Conservation (phyloP, 2,113 vertebrate genomes). For the Eclectus roratus region DNA sequence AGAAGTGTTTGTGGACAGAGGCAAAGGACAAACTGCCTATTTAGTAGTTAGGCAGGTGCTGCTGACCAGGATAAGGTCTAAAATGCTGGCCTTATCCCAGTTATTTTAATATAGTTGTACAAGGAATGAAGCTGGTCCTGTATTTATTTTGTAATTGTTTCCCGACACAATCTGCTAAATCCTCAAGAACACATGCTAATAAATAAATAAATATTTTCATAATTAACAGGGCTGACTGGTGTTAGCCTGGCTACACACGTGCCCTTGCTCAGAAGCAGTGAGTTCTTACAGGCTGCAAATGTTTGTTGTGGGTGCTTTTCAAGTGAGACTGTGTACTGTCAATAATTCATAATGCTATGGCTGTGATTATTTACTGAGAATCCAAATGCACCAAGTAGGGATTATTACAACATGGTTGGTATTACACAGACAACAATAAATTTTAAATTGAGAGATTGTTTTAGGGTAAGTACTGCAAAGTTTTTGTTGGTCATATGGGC, state of each 20-base stretch:
- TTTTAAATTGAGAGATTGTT: neutral
- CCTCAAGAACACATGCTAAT: neutral
- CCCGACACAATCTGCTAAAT: constrained; percentile 14
- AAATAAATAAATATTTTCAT: constrained; percentile 7
- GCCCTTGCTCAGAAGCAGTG: constrained; percentile 7
- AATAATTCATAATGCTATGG: constrained; percentile 43
- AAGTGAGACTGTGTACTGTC: neutral
- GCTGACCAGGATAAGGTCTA: neutral
- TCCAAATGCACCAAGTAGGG: neutral
- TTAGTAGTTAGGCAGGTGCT: neutral
- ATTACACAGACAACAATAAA: neutral
- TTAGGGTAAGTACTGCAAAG: neutral
- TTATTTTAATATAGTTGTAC: neutral
- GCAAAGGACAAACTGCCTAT: neutral
- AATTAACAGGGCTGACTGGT: constrained; percentile 17
- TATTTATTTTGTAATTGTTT: neutral
- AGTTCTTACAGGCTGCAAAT: neutral
- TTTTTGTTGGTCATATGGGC: neutral
- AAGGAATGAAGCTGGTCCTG: neutral
- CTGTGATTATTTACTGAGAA: constrained; percentile 17
- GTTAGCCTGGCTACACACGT: neutral
- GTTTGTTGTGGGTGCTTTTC: constrained; percentile 18
- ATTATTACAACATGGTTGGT: neutral
- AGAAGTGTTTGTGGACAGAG: neutral
- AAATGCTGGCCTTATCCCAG: neutral